Conservation (phyloP, 2,797 vertebrate species). For the Epinephelus coioides region DNA sequence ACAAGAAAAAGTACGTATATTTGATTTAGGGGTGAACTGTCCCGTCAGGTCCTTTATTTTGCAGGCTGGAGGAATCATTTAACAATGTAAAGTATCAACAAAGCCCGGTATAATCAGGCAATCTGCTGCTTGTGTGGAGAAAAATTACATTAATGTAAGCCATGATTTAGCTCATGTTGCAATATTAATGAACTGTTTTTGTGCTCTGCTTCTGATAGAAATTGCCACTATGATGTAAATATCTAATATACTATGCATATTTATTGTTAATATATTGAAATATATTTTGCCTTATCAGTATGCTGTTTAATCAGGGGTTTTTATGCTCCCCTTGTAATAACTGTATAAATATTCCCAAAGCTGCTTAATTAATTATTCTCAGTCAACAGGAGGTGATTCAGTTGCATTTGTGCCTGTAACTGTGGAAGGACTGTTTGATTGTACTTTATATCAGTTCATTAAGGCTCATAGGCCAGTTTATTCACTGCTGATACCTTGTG, state of each 20-base stretch:
- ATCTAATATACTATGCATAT: constrained; percentile 51
- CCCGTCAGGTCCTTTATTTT: neutral
- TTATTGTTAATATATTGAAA: constrained; percentile 53
- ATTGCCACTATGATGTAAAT: constrained; percentile 69
- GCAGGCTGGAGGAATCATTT: constrained; percentile 19
- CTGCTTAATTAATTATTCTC: constrained; percentile 48
- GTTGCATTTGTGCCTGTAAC: constrained; percentile 10
- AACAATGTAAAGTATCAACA: constrained; percentile 3
- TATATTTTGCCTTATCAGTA: constrained; percentile 27
- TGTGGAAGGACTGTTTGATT: constrained; percentile 8
- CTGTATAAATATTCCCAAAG: constrained; percentile 47
- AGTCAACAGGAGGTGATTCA: constrained; percentile 39
- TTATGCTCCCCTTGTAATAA: constrained; percentile 16
- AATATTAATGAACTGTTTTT: constrained; percentile 37
- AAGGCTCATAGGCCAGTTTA: neutral
- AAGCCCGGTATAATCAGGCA: constrained; percentile 20
- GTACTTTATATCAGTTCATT: neutral
- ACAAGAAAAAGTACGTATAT: too few relatives aligned
- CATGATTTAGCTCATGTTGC: constrained; percentile 27
- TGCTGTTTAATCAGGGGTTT: constrained; percentile 37
- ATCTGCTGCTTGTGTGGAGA: constrained; percentile 3
- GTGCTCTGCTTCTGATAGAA: constrained; percentile 12
- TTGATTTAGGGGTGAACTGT: too few relatives aligned
- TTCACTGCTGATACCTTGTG: neutral
- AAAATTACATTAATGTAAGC: constrained; percentile 16